Percentiles rank a stretch among this genome's conserved stretches.
Evolutionary conservation across 2,113 vertebrate genomes (phyloP).

Genomic region (Chamaea fasciata): DNA sequence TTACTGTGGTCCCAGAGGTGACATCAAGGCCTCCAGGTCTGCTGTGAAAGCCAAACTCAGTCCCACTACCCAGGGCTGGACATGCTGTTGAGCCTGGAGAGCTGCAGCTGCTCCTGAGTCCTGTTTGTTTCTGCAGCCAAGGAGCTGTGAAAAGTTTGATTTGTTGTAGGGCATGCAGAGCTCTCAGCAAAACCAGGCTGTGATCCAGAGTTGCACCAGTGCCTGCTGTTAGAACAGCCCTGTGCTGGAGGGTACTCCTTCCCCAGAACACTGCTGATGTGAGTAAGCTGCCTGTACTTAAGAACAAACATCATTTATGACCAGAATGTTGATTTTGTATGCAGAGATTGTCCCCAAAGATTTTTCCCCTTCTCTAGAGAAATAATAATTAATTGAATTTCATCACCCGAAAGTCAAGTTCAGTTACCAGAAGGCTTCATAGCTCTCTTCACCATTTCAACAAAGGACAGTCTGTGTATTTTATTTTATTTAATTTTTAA

Average conservation of each 20-base stretch:
- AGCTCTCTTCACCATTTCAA: background rate
- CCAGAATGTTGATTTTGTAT: background rate
- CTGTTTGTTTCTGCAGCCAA: background rate
- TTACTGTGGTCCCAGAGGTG: background rate
- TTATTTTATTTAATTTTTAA: background rate
- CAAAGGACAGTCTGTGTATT: background rate
- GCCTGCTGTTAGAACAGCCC: background rate
- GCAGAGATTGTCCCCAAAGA: background rate
- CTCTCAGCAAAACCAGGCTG: background rate
- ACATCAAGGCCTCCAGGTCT: background rate
- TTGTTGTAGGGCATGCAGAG: background rate
- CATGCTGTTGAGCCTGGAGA: background rate
- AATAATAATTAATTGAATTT: conserved; percentile 2
- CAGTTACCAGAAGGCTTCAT: background rate
- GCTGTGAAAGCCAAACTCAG: background rate
- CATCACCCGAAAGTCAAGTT: conserved; percentile 1
- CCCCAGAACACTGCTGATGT: background rate
- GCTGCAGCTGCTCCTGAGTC: background rate
- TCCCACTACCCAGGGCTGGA: too few species aligned
- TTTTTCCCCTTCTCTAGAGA: background rate
- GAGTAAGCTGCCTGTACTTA: background rate
- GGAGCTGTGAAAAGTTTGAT: background rate
- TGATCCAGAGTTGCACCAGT: background rate
- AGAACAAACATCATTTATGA: background rate
- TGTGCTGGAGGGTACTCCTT: background rate